A percentile compares a stretch with the other conserved stretches of the same genome.
phyloP scores from a whole-genome alignment of 2,113 vertebrate genomes.

The Rafetus swinhoei region DNA sequence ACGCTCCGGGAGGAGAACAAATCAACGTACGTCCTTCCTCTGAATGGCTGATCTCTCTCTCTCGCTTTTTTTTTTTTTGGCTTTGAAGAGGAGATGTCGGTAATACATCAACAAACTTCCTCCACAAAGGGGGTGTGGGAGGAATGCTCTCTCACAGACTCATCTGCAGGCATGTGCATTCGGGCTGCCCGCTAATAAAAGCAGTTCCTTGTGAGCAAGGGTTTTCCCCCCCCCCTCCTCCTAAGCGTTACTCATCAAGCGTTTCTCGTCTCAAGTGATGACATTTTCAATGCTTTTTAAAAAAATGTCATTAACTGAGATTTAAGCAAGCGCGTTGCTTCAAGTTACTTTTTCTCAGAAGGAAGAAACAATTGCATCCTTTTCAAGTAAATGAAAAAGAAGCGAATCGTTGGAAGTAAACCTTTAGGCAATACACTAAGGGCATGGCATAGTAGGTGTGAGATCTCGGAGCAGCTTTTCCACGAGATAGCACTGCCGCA shows the following conservation, averaged over 20 bases:
- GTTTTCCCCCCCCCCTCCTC: not conserved
- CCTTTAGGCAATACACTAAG: not conserved
- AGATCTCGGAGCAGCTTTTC: not conserved
- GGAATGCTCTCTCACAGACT: slow-evolving; percentile 30
- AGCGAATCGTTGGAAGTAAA: not conserved
- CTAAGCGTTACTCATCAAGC: slow-evolving; percentile 32
- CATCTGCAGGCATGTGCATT: slow-evolving; percentile 60
- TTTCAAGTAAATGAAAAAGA: not conserved
- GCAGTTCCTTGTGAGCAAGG: not conserved
- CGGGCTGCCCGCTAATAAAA: not conserved
- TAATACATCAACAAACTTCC: slow-evolving; percentile 72
- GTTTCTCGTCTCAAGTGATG: not conserved
- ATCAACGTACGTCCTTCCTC: slow-evolving; percentile 60
- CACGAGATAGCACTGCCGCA: not conserved
- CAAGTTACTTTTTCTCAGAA: not conserved
- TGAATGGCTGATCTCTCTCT: slow-evolving; percentile 1
- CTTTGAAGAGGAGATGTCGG: slow-evolving; percentile 64
- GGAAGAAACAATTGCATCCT: not conserved
- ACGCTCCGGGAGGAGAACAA: slow-evolving; percentile 55
- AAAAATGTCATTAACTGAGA: not conserved
- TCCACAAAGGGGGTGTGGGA: slow-evolving; percentile 57
- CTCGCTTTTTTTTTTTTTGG: not conserved
- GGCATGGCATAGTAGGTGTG: not conserved
- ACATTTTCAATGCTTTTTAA: not conserved
- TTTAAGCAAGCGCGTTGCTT: not conserved